phyloP scores from a whole-genome alignment of 2,113 vertebrate species.

The Planiliza haematocheilus region DNA sequence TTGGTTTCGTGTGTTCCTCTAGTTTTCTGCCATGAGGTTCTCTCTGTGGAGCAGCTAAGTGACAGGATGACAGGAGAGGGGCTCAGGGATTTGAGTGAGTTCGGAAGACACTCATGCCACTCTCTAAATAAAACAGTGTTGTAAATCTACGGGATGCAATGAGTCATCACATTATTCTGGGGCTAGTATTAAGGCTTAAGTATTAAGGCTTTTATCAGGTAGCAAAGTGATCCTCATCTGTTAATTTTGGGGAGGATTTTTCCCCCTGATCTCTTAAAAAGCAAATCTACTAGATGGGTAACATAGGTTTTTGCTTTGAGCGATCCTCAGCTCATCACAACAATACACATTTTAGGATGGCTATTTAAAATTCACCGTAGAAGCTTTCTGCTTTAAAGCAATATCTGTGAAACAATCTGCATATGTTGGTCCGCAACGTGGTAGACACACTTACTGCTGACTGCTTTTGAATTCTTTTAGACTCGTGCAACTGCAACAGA shows the following conservation, averaged over 20 bases:
- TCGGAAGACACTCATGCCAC: slow-evolving; percentile 39
- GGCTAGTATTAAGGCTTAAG: slow-evolving; percentile 9
- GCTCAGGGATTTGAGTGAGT: slow-evolving; percentile 52
- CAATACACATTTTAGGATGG: neutral
- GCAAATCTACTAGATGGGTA: neutral
- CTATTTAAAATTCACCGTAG: neutral
- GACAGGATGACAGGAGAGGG: slow-evolving; percentile 60
- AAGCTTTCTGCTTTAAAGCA: neutral
- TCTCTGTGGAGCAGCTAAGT: slow-evolving; percentile 48
- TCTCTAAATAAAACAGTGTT: slow-evolving; percentile 61
- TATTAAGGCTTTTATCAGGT: neutral
- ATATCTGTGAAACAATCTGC: neutral
- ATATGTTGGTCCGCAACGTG: too few species aligned
- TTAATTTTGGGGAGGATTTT: neutral
- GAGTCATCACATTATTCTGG: slow-evolving; percentile 63
- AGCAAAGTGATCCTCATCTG: neutral
- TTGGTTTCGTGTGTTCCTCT: slow-evolving; percentile 18
- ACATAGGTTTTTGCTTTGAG: neutral
- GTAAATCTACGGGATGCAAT: slow-evolving; percentile 62
- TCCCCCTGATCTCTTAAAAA: slow-evolving; percentile 1
- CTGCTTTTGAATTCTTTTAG: too few species aligned
- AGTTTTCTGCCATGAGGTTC: slow-evolving; percentile 29
- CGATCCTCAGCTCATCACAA: neutral
- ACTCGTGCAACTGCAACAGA: too few species aligned
- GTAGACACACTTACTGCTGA: too few species aligned